A percentile compares a stretch with the other conserved stretches of the same genome.
Evolutionary conservation across 1,140 invertebrate species (phyloP).

Genomic region (Subanguina moxae): DNA sequence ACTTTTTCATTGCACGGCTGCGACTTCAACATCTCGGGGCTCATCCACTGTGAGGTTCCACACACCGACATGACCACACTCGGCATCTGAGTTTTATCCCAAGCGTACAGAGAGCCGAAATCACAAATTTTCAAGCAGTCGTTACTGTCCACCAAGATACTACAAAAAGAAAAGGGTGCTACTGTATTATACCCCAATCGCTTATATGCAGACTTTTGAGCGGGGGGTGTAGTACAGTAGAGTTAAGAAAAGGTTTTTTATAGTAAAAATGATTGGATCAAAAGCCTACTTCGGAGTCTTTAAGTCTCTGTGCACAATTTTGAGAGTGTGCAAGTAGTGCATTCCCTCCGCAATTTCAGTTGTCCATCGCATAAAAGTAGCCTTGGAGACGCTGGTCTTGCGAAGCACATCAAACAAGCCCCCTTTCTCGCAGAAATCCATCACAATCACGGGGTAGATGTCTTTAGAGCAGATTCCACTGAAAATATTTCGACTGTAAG

Average conservation of each 20-base stretch:
- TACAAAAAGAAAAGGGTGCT: slow-evolving; percentile 62
- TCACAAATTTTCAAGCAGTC: slow-evolving; percentile 93
- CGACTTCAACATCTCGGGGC: slow-evolving; percentile 75
- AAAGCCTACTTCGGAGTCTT: slow-evolving; percentile 63
- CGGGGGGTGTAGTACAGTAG: too few relatives aligned
- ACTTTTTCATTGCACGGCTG: slow-evolving; percentile 81
- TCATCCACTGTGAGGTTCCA: slow-evolving; percentile 88
- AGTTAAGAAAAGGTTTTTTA: background rate
- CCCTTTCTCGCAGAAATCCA: slow-evolving; percentile 45
- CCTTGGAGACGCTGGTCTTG: slow-evolving; percentile 76
- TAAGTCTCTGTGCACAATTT: slow-evolving; percentile 93
- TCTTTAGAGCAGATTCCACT: slow-evolving; percentile 48
- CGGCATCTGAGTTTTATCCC: slow-evolving; percentile 82
- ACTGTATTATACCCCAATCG: too few relatives aligned
- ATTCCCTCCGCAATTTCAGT: slow-evolving; percentile 86
- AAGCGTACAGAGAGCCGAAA: slow-evolving; percentile 81
- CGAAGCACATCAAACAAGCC: slow-evolving; percentile 71
- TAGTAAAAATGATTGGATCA: background rate
- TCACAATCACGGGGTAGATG: slow-evolving; percentile 43
- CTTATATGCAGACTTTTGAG: too few relatives aligned
- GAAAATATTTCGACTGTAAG: background rate
- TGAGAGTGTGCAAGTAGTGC: slow-evolving; percentile 89
- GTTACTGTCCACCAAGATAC: slow-evolving; percentile 83
- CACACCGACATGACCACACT: slow-evolving; percentile 96
- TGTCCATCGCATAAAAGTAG: slow-evolving; percentile 69